These are phyloP conservation scores for Xenopus petersii DNA, from an alignment of 2,797 vertebrate species.

Conservation along the genomic window DNA sequence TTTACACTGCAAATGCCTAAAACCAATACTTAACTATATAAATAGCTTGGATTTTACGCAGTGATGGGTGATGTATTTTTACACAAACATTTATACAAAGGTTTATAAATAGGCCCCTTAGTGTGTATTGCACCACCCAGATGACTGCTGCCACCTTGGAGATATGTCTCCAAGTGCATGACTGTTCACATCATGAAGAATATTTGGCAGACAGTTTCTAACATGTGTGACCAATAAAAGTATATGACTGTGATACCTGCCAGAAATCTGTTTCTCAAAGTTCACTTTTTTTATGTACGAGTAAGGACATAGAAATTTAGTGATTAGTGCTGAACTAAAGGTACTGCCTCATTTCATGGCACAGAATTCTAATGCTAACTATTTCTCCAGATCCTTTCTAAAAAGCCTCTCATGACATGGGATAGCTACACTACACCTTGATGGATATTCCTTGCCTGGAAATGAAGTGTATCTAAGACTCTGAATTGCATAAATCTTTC, in stretches of 20 bases:
- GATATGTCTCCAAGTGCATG: background rate
- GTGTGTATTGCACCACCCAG: conserved; percentile 20
- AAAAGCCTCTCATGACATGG: conserved; percentile 53
- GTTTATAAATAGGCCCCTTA: too few relatives aligned
- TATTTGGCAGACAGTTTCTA: conserved; percentile 31
- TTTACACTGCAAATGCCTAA: too few relatives aligned
- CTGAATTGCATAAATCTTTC: conserved; percentile 28
- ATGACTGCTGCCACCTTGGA: conserved; percentile 33
- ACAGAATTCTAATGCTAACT: conserved; percentile 53
- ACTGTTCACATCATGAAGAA: conserved; percentile 16
- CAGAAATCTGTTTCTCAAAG: conserved; percentile 62
- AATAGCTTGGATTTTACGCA: too few relatives aligned
- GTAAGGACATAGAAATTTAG: conserved; percentile 42
- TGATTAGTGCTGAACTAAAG: conserved; percentile 38
- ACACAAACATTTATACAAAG: too few relatives aligned
- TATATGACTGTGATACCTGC: conserved; percentile 50
- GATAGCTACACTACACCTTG: conserved; percentile 42
- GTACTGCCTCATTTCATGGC: conserved; percentile 36
- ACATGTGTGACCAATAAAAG: conserved; percentile 47
- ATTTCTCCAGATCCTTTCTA: conserved; percentile 56
- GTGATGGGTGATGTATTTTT: too few relatives aligned
- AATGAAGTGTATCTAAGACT: conserved; percentile 46
- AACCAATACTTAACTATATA: too few relatives aligned
- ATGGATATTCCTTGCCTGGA: conserved; percentile 56
- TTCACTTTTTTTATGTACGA: conserved; percentile 47